Conservation (phyloP, 1,140 invertebrate genomes). For the Cydia pomonella region DNA sequence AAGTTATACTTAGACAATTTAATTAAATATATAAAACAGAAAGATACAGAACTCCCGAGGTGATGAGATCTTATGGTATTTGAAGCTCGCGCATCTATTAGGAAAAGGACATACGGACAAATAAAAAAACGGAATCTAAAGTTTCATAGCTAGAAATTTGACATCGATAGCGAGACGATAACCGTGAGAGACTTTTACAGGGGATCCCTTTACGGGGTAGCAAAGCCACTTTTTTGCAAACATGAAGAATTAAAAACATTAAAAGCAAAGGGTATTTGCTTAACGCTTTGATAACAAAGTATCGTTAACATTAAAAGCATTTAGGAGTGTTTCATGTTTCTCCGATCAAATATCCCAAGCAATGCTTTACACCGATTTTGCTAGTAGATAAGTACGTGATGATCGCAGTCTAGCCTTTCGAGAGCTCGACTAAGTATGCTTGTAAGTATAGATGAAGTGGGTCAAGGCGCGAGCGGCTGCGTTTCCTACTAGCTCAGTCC, state of each 20-base stretch:
- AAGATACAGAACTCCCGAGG: no score
- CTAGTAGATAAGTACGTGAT: neutral
- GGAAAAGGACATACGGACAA: no score
- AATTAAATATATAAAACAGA: no score
- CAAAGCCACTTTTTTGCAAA: neutral
- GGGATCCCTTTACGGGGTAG: neutral
- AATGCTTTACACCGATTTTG: neutral
- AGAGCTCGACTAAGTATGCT: conserved; percentile 41
- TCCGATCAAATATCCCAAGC: neutral
- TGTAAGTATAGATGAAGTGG: conserved; percentile 54
- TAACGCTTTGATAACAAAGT: neutral
- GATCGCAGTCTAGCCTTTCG: conserved; percentile 46
- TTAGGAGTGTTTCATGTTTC: neutral
- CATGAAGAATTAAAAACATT: neutral
- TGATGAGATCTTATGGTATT: no score
- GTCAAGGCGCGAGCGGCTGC: conserved; percentile 66
- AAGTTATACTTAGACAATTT: no score
- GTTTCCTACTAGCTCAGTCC: conserved; percentile 61
- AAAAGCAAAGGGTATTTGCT: neutral
- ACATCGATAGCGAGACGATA: no score
- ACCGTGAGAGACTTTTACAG: neutral
- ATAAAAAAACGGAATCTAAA: no score
- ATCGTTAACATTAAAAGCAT: neutral
- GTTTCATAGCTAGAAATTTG: no score
- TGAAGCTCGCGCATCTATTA: no score